A percentile compares a stretch with the other conserved stretches of the same genome.
phyloP scores from a whole-genome alignment of 92 coral and sea anemone species.

The Desmophyllum pertusum region DNA sequence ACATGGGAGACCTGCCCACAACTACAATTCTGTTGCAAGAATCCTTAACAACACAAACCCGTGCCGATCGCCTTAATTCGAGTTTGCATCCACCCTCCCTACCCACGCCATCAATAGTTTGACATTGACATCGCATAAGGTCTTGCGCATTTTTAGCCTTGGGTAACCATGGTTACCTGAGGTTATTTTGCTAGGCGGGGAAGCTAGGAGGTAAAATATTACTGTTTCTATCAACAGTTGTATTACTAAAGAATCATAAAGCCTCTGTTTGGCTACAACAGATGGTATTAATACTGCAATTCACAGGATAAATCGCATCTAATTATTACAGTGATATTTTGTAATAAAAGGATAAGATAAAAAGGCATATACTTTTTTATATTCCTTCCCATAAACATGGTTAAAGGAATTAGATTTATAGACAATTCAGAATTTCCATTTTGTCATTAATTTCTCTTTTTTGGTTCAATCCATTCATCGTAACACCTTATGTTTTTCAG shows the following conservation, averaged over 20 bases:
- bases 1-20: too few species aligned
- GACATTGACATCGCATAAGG: background rate
- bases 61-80: background rate
- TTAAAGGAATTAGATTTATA: too few species aligned
- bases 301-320: background rate
- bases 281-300: background rate
- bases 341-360: background rate
- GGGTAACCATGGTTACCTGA: too few species aligned
- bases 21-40: too few species aligned
- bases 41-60: background rate
- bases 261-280: background rate
- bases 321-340: background rate
- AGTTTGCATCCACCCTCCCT: too few species aligned
- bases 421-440: background rate
- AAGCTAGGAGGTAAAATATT: background rate
- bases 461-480: background rate
- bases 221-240: background rate
- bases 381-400: background rate
- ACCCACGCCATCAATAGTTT: background rate
- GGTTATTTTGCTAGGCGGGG: too few species aligned
- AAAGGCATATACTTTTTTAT: background rate
- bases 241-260: background rate
- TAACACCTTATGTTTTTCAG: background rate
- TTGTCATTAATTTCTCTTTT: background rate
- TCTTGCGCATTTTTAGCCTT: background rate